Percentiles rank a stretch among this genome's conserved stretches.
Evolutionary conservation across 1,140 invertebrate species (phyloP).

Genomic region (Lycorma delicatula): DNA sequence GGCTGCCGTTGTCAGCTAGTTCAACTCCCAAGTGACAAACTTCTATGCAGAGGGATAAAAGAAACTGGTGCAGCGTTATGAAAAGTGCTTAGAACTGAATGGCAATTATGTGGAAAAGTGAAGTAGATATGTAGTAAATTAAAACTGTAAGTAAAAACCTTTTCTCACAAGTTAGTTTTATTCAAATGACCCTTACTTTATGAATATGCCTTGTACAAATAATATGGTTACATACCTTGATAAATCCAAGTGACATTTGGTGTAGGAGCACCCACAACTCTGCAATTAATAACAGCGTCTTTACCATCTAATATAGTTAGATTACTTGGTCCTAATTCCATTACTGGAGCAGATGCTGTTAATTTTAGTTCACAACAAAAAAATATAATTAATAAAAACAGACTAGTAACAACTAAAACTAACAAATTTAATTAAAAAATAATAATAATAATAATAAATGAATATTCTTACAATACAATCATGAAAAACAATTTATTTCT

Average conservation of each 20-base stretch:
- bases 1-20: no score
- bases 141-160: no score
- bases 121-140: no score
- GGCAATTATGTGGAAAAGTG: no score
- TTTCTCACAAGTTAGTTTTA: no score
- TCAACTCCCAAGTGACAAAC: no score
- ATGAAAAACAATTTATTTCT: constrained; percentile 14
- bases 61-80: no score
- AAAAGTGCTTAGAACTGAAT: no score
- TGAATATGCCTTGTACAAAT: no score
- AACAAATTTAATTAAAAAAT: neutral
- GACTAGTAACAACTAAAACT: constrained; percentile 19
- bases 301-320: constrained; percentile 83
- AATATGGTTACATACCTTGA: constrained; percentile 65
- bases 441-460: neutral
- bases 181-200: no score
- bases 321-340: constrained; percentile 74
- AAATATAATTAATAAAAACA: constrained; percentile 8
- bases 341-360: constrained; percentile 72
- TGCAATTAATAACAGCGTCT: constrained; percentile 77
- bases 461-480: constrained; percentile 23
- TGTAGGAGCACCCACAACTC: constrained; percentile 77
- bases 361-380: constrained; percentile 21
- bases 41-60: no score
- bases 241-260: constrained; percentile 89